Base-by-base conservation (phyloP, 2,888 invertebrate species). In the Scaptomyza polygonia region DNA sequence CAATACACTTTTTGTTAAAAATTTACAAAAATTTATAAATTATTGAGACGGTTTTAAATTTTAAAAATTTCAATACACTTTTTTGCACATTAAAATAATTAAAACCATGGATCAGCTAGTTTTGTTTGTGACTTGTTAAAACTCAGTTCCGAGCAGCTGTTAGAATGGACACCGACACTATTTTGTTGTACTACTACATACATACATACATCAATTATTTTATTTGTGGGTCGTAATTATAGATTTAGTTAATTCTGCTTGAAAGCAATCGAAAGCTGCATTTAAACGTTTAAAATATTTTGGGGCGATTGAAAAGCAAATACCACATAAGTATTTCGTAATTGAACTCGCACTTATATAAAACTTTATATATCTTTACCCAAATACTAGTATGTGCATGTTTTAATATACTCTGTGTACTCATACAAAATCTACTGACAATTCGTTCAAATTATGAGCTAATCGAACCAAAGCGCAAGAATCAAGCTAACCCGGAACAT, bases 111-210 rank as follows among this genome's bases (percentile, higher is more conserved):
- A 52, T 49, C 69, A 64, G 84, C 77, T 69, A 27, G 34, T 21
- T 52, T 12, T 21, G 51, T 32, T 48, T 43, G 34, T 21, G 42
- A 54, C 30, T 45, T 59, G 30, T 36, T n/a, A 57, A 43, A 40
- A 39, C 40, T 45, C 44, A 57, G 67, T 48, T 40, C 42, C 64
- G 52, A 82, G 64, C 83, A 72, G 62, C 55, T 40, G 12, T 25
- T 59, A 53, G 54, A 62, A 71, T 86, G 81, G 81, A 80, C 85
- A 86, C 86, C 84, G 59, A 71, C 84, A 86, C 86, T 86, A 63
- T 43, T 68, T 51, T 53, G 40, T 36, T 57, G 30, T 61, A 45
- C 11, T 61, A 45, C n/a, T n/a, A n/a, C n/a, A n/a, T n/a, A n/a
- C n/a, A n/a, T n/a, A n/a, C 9, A 9, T 30, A 39, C 39, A 39